These are phyloP conservation scores for Torymus auratus DNA, from an alignment of 2,888 invertebrate genomes.

Conservation along the genomic window DNA sequence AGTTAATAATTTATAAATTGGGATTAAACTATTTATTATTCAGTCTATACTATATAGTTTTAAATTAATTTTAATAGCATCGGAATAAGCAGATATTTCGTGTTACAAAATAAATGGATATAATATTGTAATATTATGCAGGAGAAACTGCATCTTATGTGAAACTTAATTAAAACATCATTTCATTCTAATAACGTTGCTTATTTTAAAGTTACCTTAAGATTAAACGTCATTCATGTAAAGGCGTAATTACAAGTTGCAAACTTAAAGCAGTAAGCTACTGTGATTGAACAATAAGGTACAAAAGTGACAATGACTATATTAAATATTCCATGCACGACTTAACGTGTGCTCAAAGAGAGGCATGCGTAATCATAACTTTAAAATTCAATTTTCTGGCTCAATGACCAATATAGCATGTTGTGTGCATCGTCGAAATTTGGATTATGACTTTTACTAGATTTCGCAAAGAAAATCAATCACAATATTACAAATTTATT, in stretches of 20 bases:
- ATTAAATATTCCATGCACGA: conserved; percentile 52
- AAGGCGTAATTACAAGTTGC: conserved; percentile 19
- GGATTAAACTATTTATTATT: too few species aligned
- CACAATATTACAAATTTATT: not conserved
- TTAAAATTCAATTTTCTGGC: conserved; percentile 43
- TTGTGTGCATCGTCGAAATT: conserved; percentile 9
- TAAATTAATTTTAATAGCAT: too few species aligned
- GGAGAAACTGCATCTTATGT: too few species aligned
- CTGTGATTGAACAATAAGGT: conserved; percentile 12
- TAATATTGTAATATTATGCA: too few species aligned
- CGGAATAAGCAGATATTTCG: too few species aligned
- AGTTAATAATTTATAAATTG: too few species aligned
- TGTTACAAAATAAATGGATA: too few species aligned
- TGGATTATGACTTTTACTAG: conserved; percentile 15
- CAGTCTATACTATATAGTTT: too few species aligned
- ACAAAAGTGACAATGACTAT: conserved; percentile 30
- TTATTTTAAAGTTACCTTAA: conserved; percentile 1
- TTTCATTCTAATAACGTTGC: too few species aligned
- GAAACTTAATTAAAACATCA: too few species aligned
- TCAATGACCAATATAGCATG: conserved; percentile 32
- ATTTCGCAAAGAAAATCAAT: conserved; percentile 4
- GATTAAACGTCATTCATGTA: not conserved
- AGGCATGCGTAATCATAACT: conserved; percentile 10
- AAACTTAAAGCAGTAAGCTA: conserved; percentile 17
- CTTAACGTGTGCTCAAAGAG: conserved; percentile 41